Base-by-base conservation (phyloP, 2,113 vertebrate species). In the Dinomys branickii region DNA sequence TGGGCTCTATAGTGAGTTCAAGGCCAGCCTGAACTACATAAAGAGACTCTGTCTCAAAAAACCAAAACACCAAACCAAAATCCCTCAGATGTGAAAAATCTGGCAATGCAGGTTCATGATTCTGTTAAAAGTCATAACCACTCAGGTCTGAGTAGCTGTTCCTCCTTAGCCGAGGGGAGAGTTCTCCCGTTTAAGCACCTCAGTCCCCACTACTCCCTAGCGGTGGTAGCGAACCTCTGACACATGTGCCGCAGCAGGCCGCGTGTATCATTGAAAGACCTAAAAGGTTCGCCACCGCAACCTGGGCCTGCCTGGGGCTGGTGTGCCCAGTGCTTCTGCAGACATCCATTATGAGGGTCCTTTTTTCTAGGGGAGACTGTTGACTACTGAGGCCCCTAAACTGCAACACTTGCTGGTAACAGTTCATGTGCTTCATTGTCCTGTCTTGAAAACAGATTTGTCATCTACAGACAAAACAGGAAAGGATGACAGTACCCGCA, bases 401-500 rank as follows among this genome's bases (percentile, higher is more conserved):
- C 59, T n/a, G 35, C 41, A 56, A 35, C n/a, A 19, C 69, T 50
- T 38, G 24, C 13, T 26, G 44, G 56, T 7, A 85, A 71, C 22
- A 30, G 30, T 33, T 33, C 12, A 38, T 73, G 44, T 50, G 65
- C 88, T 71, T 92, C 54, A 9, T 93, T 77, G 93, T 92, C 78
- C 80, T 80, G 93, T 17, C 82, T 92, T 85, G 52, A 61, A 95
- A 96, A 86, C 58, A 91, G 84, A 78, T 73, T 3, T 59, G 44
- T 35, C 33, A 13, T 77, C 30, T 90, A 50, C 90, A 96, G 86
- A 84, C 86, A 92, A 91, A 96, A 91, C 91, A 92, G 95, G 88
- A 91, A 97, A 97, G 80, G 90, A 69, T 44, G 75, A 61, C 73
- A 65, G 73, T 56, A 85, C 44, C 77, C 1, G 65, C 24, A 50